Evolutionary conservation across 2,888 invertebrate species (phyloP).

Genomic region (Acanthosepion esculentum): DNA sequence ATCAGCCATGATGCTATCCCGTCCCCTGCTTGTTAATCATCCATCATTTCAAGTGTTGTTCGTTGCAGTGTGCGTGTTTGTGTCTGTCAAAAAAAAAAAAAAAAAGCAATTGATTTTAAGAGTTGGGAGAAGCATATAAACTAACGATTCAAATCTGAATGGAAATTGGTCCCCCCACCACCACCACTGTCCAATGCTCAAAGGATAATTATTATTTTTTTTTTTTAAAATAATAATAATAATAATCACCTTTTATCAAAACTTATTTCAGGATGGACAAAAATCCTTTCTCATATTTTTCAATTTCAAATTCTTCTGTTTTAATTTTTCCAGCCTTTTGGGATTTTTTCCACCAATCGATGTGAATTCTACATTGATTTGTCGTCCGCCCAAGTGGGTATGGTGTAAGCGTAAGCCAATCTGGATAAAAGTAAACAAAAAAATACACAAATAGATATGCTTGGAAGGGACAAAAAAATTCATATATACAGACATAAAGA

Average conservation of each 20-base stretch:
- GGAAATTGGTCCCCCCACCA: neutral
- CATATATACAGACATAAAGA: too few relatives aligned
- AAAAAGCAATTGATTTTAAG: neutral
- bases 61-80: neutral
- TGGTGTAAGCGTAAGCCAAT: slow-evolving; percentile 70
- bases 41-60: neutral
- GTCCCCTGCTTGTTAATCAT: neutral
- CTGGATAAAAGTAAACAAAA: slow-evolving; percentile 55
- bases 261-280: slow-evolving; percentile 34
- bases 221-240: too few relatives aligned
- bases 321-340: slow-evolving; percentile 60
- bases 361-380: slow-evolving; percentile 71
- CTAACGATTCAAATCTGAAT: too few relatives aligned
- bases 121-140: too few relatives aligned
- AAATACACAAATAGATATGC: too few relatives aligned
- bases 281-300: slow-evolving; percentile 57
- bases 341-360: slow-evolving; percentile 66
- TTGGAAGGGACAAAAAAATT: too few relatives aligned
- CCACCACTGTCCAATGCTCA: neutral
- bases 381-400: slow-evolving; percentile 65
- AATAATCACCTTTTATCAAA: neutral
- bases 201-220: neutral
- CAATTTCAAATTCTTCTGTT: slow-evolving; percentile 60
- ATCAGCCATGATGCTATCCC: neutral
- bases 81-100: neutral